A percentile compares a stretch with the other conserved stretches of the same genome.
phyloP scores from a whole-genome alignment of 2,888 invertebrate genomes.

The Pheosia gnoma region DNA sequence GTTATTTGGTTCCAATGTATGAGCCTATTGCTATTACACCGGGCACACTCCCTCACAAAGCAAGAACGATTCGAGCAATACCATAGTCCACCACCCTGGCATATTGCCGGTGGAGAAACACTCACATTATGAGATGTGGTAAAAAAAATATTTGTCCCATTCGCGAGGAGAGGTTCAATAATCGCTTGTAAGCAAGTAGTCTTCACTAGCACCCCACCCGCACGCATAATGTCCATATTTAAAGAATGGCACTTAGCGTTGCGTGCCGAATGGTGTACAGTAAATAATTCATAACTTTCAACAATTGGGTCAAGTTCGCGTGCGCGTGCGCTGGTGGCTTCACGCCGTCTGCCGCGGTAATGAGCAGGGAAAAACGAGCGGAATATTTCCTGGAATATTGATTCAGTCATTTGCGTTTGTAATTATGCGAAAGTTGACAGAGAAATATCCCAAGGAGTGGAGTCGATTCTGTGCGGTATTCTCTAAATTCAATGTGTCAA shows the following conservation, averaged over 20 bases:
- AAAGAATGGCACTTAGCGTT: slow-evolving; percentile 38
- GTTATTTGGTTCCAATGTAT: not conserved
- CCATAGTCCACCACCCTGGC: too few relatives aligned
- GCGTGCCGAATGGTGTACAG: slow-evolving; percentile 39
- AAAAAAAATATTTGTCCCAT: too few relatives aligned
- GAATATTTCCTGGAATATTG: slow-evolving; percentile 12
- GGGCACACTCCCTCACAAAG: too few relatives aligned
- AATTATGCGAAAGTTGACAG: not conserved
- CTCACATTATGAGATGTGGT: too few relatives aligned
- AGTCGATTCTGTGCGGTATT: too few relatives aligned
- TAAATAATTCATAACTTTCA: slow-evolving; percentile 64
- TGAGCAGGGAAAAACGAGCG: slow-evolving; percentile 21
- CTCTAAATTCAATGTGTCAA: too few relatives aligned
- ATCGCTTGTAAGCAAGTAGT: slow-evolving; percentile 7
- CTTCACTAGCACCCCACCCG: slow-evolving; percentile 6
- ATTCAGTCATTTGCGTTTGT: slow-evolving; percentile 14
- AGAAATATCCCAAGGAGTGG: too few relatives aligned
- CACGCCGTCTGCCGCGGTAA: slow-evolving; percentile 29
- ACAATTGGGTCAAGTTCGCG: slow-evolving; percentile 73
- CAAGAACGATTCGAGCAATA: too few relatives aligned
- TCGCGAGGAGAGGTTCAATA: not conserved
- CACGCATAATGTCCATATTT: slow-evolving; percentile 30
- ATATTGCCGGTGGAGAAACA: too few relatives aligned
- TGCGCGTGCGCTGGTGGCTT: slow-evolving; percentile 32
- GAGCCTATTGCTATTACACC: too few relatives aligned